A percentile compares a stretch with the other conserved stretches of the same genome.
Evolutionary conservation across 2,113 vertebrate species (phyloP).

Genomic region (Smithornis capensis): DNA sequence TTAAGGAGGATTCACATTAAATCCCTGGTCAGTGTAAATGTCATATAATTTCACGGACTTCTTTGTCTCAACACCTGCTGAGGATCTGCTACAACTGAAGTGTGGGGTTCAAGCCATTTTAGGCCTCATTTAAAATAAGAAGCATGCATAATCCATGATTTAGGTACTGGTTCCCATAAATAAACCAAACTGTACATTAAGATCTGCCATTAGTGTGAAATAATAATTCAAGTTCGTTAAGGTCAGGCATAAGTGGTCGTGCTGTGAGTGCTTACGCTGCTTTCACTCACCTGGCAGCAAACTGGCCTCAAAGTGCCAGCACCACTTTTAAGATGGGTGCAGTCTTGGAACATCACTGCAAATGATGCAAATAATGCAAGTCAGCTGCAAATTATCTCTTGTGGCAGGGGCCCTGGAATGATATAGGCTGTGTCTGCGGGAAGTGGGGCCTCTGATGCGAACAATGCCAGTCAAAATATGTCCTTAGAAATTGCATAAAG

Average conservation of each 20-base stretch:
- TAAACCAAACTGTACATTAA: not conserved
- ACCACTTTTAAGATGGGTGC: not conserved
- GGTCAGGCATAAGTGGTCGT: not conserved
- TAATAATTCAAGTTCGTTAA: not conserved
- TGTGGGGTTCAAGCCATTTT: not conserved
- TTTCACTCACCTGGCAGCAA: not conserved
- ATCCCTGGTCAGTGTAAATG: not conserved
- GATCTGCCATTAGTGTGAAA: not conserved
- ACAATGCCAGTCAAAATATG: not conserved
- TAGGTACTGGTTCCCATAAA: not conserved
- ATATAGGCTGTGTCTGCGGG: not conserved
- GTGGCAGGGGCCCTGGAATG: not conserved
- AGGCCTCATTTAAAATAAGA: not conserved
- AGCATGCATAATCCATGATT: not conserved
- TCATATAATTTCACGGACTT: not conserved
- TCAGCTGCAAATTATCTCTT: not conserved
- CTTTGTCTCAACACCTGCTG: not conserved
- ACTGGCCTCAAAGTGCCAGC: not conserved
- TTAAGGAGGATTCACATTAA: not conserved
- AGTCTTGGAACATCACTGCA: not conserved
- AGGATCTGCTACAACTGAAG: not conserved
- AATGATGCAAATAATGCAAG: not conserved
- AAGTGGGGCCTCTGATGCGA: not conserved
- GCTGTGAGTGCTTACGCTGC: not conserved
- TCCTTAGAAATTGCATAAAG: not conserved